These are phyloP conservation scores for Felis catus DNA, from an alignment of 2,113 vertebrate species.

Conservation along the genomic window F.catus_Fca126_mat1.0 CM031414.1:22893001-22893500, in stretches of 20 bases:
- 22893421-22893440: background rate
- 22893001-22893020: background rate
- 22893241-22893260: background rate
- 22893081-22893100: constrained; percentile 12
- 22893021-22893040: background rate
- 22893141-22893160: background rate
- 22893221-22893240: background rate
- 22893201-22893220: background rate
- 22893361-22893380: background rate
- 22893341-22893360: background rate
- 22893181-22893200: background rate
- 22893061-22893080: background rate
- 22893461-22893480: background rate
- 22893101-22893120: constrained; percentile 26
- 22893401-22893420: background rate
- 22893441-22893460: background rate
- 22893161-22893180: background rate
- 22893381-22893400: background rate
- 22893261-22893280: background rate
- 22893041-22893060: constrained; percentile 5
- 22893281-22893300: background rate
- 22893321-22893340: background rate
- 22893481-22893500: background rate
- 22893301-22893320: background rate
- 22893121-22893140: background rate